These are phyloP conservation scores for Dryoscopus gambensis DNA, from an alignment of 2,113 vertebrate species.

Conservation along the genomic window DNA sequence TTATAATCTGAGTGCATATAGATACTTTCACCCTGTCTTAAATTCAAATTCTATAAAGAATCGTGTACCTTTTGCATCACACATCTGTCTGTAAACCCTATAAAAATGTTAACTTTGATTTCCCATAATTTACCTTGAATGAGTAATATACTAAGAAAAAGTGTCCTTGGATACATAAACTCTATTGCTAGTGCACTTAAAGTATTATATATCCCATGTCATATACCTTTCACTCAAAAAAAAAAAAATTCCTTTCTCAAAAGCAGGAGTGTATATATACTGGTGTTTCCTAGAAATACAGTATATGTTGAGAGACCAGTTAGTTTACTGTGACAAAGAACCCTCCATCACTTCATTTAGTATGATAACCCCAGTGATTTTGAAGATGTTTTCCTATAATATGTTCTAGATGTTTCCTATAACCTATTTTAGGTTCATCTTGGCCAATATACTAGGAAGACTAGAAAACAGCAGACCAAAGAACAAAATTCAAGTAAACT, in stretches of 20 bases:
- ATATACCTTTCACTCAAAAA: neutral
- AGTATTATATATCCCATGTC: neutral
- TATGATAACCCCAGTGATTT: neutral
- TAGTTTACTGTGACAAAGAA: neutral
- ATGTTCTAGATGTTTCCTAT: neutral
- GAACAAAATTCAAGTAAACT: neutral
- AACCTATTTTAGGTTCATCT: neutral
- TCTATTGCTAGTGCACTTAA: neutral
- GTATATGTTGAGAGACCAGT: neutral
- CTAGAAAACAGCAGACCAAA: neutral
- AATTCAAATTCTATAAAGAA: neutral
- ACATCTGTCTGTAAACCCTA: neutral
- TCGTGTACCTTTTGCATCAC: neutral
- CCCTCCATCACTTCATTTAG: neutral
- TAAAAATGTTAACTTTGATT: neutral
- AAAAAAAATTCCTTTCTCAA: neutral
- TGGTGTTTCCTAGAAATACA: neutral
- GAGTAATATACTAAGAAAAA: neutral
- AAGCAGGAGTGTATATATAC: fast-evolving
- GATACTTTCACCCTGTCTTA: neutral
- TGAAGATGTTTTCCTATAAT: neutral
- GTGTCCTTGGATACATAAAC: neutral
- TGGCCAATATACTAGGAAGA: neutral
- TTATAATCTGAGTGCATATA: neutral
- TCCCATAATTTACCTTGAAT: neutral